Evolutionary conservation across 2,888 invertebrate genomes (phyloP).

Genomic region (Linnaemya tessellans): DNA sequence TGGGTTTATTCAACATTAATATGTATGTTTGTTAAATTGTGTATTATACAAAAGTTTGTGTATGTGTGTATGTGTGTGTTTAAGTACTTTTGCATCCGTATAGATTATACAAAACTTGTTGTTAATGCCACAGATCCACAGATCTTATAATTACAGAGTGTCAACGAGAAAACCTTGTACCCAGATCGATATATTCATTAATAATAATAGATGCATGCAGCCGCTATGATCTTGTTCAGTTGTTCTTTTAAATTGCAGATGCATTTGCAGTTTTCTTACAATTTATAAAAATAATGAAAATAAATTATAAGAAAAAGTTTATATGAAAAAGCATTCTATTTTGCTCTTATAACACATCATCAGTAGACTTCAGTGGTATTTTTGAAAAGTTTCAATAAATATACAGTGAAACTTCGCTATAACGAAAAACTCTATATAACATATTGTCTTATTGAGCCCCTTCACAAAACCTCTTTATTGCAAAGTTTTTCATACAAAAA

Average conservation of each 20-base stretch:
- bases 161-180: slow-evolving; percentile 59
- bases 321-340: no score
- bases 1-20: background rate
- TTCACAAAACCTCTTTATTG: no score
- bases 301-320: no score
- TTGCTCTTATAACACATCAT: no score
- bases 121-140: background rate
- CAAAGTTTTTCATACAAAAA: no score
- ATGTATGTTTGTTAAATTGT: background rate
- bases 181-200: slow-evolving; percentile 7
- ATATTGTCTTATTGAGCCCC: no score
- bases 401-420: no score
- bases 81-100: background rate
- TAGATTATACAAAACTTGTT: background rate
- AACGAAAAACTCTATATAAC: no score
- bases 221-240: slow-evolving; percentile 15
- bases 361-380: no score
- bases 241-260: slow-evolving; percentile 32
- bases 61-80: background rate
- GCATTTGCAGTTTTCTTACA: slow-evolving; percentile 7
- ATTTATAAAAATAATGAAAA: no score
- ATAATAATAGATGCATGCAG: slow-evolving; percentile 12
- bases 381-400: no score
- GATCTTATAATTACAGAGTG: slow-evolving; percentile 39
- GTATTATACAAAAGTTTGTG: background rate